Conservation (phyloP, 2,888 invertebrate species). For the Dynastes hyllus region DNA sequence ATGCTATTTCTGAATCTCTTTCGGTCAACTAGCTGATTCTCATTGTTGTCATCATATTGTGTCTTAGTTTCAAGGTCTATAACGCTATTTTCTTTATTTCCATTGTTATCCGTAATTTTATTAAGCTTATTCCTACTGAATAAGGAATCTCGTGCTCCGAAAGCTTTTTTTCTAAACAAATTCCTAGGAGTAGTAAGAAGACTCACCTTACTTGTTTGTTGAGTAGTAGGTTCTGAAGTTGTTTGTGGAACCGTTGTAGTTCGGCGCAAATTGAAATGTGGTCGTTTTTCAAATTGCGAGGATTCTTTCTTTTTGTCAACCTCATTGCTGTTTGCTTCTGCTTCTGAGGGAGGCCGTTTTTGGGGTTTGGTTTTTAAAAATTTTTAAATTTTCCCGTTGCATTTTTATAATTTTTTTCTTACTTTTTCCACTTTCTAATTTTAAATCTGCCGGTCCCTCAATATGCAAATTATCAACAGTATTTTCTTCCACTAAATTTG, state of each 20-base stretch:
- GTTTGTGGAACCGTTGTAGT: slow-evolving; percentile 69
- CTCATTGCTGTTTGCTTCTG: background rate
- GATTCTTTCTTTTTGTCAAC: slow-evolving; percentile 55
- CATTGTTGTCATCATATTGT: slow-evolving; percentile 40
- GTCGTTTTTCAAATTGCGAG: slow-evolving; percentile 65
- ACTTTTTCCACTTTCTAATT: slow-evolving; percentile 2
- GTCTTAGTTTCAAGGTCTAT: slow-evolving; percentile 50
- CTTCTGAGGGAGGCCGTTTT: background rate
- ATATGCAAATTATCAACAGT: slow-evolving; percentile 40
- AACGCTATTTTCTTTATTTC: slow-evolving; percentile 50
- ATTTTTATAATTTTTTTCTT: slow-evolving; percentile 23
- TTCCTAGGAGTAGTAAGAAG: slow-evolving; percentile 54
- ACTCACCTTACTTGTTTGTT: slow-evolving; percentile 57
- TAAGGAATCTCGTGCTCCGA: slow-evolving; percentile 39
- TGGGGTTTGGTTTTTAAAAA: too few species aligned
- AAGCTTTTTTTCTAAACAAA: slow-evolving; percentile 44
- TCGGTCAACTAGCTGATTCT: slow-evolving; percentile 33
- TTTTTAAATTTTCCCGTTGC: too few species aligned
- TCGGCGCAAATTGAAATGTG: slow-evolving; percentile 62
- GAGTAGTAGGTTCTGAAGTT: slow-evolving; percentile 61
- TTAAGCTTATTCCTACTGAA: slow-evolving; percentile 27
- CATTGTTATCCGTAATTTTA: slow-evolving; percentile 46
- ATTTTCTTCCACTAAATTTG: slow-evolving; percentile 48
- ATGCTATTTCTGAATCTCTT: slow-evolving; percentile 41
- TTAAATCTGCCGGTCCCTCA: slow-evolving; percentile 11